Base-by-base conservation (phyloP, 2,797 vertebrate species). In the Darevskia nairensis region DNA sequence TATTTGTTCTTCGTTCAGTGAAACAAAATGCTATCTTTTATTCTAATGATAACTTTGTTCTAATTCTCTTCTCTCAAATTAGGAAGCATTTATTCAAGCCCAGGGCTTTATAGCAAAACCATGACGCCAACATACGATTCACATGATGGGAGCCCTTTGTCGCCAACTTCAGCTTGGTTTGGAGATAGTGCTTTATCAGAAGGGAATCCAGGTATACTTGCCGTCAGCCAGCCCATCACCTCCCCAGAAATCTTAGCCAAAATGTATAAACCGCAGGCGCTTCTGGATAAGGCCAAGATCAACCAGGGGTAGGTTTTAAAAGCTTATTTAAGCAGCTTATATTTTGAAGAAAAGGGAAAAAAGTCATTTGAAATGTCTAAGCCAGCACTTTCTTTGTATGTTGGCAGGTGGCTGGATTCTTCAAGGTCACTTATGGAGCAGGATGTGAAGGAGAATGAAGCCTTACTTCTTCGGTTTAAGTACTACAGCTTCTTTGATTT, bases 401-500 rank as follows among this genome's bases (percentile, higher is more conserved):
- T 82, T 92, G 92, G 0, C 95, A 99, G 99, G 90, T 99, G 99
- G 99, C 93, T 99, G 94, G 99, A 99, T 95, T 99, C 99, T 0
- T 99, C 99, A 86, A 97, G 99, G 91, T 99, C 99, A 89, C 98
- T 99, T 50, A 99, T 99, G 99, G 99, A 99, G 95, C 99, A 99
- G 94, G 99, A 99, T 78, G 98, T 99, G 90, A 99, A 99, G 92
- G 99, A 99, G 92, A 99, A 99, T 0, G 99, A 99, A 80, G 99
- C 99, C 90, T 97, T 99, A 92, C 97, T 99, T 88, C 98, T 99
- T 93, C 98, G 98, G 94, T 99, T 99, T 96, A 99, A 99, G 96
- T 99, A 99, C 94, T 98, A 99, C 98, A 99, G 99, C 96, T 99
- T 99, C 97, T 99, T 99, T 95, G 99, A 99, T 97, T 98, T 99